phyloP scores from a whole-genome alignment of 2,888 invertebrate genomes.

The Dicroscelio sp. region DNA sequence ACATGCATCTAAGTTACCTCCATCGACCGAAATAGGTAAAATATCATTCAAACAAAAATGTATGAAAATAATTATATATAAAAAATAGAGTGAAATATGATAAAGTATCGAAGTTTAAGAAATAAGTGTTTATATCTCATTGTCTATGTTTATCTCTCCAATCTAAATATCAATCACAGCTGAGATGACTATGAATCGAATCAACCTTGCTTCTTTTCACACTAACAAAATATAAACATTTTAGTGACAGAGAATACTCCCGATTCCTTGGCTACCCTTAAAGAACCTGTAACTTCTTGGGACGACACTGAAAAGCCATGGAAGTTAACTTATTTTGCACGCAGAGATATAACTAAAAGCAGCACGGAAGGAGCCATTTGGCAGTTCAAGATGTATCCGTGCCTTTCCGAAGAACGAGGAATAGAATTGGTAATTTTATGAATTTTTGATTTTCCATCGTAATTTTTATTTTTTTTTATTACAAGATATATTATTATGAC shows the following conservation, averaged over 20 bases:
- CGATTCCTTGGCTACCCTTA: background rate
- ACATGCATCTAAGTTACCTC: background rate
- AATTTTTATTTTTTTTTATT: background rate
- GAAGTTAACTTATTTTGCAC: conserved; percentile 1
- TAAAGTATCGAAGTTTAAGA: background rate
- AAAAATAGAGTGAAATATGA: background rate
- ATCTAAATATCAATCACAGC: background rate
- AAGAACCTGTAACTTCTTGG: background rate
- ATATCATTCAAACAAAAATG: background rate
- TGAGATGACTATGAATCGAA: background rate
- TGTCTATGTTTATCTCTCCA: background rate
- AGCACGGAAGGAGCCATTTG: conserved; percentile 10
- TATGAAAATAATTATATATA: no score
- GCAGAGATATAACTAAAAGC: conserved; percentile 16
- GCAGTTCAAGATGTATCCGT: conserved; percentile 26
- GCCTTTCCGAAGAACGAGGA: background rate
- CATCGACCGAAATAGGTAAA: conserved; percentile 4
- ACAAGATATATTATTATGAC: background rate
- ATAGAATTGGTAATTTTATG: conserved; percentile 28
- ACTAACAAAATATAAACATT: background rate
- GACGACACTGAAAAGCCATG: background rate
- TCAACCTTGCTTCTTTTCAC: background rate
- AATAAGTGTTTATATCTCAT: background rate
- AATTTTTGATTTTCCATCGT: no score
- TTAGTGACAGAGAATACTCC: background rate